Base-by-base conservation (phyloP, 2,113 vertebrate species). In the Brevimyrus niger region DNA sequence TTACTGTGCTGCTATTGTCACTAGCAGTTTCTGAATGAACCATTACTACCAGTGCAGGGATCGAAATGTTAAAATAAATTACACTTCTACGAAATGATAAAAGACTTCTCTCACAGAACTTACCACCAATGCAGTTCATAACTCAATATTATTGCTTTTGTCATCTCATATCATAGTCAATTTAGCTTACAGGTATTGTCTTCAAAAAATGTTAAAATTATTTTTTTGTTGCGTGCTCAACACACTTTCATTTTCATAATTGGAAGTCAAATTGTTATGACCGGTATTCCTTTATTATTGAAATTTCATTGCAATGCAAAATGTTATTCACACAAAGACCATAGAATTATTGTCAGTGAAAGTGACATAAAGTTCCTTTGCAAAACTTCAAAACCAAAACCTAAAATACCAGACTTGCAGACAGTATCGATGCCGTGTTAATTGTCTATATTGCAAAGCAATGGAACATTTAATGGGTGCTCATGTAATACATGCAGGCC, bases 111-210 rank as follows among this genome's bases (percentile, higher is more conserved):
- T 87, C 85, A 87, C 17, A 7, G 50, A 35, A 87, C 23, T 27
- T 21, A 86, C 44, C 47, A 86, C 47, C 47, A 86, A 86, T 86
- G 17, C 83, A 50, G n/a, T 47, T 48, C 83, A 86, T 86, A 19
- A 87, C 85, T 87, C 47, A 87, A 87, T 87, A 31, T 87, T 53
- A 87, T 53, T 19, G 13, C 44, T 50, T 85, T 86, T 47, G 21
- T 86, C 44, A 86, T 47, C 23, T 27, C 47, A 6, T 47, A 86
- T 46, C 83, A 86, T 50, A 27, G 23, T 50, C 44, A 47, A 27
- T 10, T 86, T 86, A 48, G 83, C 83, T 17, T 17, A 3, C 10
- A 47, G 83, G 23, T 47, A 50, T 86, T 47, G 83, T 47, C 47
- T 27, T 86, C 23, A 86, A 86, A 86, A 86, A 48, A 50, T 48